These are phyloP conservation scores for Lacerta bilineata DNA, from an alignment of 2,797 vertebrate genomes.

Conservation along the genomic window DNA sequence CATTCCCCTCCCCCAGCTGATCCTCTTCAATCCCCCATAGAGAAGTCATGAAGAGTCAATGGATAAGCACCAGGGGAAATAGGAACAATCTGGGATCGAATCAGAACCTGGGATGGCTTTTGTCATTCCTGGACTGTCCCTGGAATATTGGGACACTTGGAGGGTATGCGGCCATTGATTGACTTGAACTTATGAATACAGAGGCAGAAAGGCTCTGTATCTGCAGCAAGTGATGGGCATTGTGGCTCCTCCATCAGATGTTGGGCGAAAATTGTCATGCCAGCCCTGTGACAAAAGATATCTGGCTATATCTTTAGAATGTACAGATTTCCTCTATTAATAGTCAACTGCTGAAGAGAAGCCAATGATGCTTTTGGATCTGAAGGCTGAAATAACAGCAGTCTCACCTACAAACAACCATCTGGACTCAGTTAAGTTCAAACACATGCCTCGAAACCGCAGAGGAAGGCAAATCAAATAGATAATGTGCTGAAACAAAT, in stretches of 20 bases:
- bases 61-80: no score
- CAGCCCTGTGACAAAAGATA: background rate
- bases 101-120: no score
- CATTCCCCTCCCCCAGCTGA: no score
- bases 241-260: background rate
- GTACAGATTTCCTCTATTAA: background rate
- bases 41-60: no score
- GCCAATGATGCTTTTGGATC: background rate
- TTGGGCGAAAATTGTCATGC: background rate
- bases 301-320: background rate
- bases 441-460: background rate
- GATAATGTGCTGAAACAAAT: constrained; percentile 9
- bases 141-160: no score
- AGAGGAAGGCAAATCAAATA: constrained; percentile 16
- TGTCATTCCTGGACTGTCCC: no score
- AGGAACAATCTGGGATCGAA: no score
- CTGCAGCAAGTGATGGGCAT: no score
- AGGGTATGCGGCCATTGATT: no score
- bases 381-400: constrained; percentile 1
- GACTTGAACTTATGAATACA: no score
- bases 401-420: background rate
- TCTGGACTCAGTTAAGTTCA: constrained; percentile 13
- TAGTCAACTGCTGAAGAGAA: background rate
- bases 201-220: background rate
- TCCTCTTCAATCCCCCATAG: no score